Conservation (phyloP, 1,140 invertebrate species). For the Solen grandis region DNA sequence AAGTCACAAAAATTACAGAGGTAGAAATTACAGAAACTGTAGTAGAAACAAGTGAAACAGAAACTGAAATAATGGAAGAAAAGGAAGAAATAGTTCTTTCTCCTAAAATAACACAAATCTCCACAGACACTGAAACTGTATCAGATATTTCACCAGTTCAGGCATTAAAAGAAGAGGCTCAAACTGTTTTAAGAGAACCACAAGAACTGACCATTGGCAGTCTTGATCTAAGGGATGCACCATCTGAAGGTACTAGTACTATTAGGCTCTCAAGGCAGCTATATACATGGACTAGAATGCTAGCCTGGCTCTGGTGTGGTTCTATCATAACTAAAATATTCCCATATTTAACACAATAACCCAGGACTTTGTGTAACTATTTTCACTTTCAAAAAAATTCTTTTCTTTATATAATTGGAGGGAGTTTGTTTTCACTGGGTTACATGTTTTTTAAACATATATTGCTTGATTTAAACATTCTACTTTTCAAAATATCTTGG, state of each 20-base stretch:
- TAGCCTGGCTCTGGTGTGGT: slow-evolving; percentile 42
- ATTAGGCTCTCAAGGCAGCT: slow-evolving; percentile 28
- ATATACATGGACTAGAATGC: slow-evolving; percentile 17
- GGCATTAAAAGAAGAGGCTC: background rate
- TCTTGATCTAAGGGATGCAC: slow-evolving; percentile 27
- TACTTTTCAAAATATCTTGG: too few relatives aligned
- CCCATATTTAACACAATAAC: too few relatives aligned
- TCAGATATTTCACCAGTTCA: background rate
- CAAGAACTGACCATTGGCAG: slow-evolving; percentile 39
- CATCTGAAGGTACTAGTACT: slow-evolving; percentile 23
- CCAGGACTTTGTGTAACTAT: too few relatives aligned
- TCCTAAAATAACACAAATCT: too few relatives aligned
- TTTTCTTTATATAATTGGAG: too few relatives aligned
- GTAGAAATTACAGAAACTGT: slow-evolving; percentile 19
- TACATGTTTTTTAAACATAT: too few relatives aligned
- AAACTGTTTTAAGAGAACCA: slow-evolving; percentile 16
- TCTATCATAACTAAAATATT: too few relatives aligned
- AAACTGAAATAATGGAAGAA: slow-evolving; percentile 8
- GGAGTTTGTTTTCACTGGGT: too few relatives aligned
- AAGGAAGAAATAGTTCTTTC: slow-evolving; percentile 38
- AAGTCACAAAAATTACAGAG: too few relatives aligned
- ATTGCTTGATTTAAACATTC: too few relatives aligned
- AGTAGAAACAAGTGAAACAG: slow-evolving; percentile 25
- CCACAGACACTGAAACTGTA: background rate
- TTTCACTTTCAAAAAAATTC: too few relatives aligned